A percentile compares a stretch with the other conserved stretches of the same genome.
Conservation (phyloP, 1,140 invertebrate genomes). For the Steinernema feltiae region DNA sequence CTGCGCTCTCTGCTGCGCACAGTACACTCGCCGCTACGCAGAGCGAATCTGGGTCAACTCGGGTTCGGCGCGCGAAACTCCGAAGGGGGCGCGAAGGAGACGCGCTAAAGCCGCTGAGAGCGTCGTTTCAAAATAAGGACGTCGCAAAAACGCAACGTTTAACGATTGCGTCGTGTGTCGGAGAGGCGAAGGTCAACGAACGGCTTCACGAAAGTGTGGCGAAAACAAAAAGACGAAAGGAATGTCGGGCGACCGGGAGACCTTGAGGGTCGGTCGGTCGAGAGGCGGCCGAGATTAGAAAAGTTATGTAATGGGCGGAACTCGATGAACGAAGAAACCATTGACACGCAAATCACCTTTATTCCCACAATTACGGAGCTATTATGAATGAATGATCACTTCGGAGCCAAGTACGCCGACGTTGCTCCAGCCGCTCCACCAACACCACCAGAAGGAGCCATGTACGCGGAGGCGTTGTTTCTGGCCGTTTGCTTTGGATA, state of each 20-base stretch:
- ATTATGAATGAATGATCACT: too few species aligned
- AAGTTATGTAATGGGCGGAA: too few species aligned
- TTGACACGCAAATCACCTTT: too few species aligned
- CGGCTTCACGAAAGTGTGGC: conserved; percentile 13
- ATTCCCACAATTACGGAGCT: too few species aligned
- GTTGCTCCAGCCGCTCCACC: too few species aligned
- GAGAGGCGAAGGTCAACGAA: conserved; percentile 6
- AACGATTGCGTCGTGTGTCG: neutral
- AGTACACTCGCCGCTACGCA: too few species aligned
- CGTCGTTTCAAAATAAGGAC: conserved; percentile 4
- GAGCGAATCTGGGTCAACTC: neutral
- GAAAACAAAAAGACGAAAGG: conserved; percentile 14
- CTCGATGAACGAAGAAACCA: neutral
- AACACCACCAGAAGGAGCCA: too few species aligned
- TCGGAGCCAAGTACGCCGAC: too few species aligned
- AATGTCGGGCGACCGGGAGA: neutral
- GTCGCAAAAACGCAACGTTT: conserved; percentile 8
- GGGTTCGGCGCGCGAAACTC: neutral
- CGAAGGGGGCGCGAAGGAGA: neutral
- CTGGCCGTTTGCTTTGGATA: too few species aligned
- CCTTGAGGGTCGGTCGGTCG: neutral
- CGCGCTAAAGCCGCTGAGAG: too few species aligned
- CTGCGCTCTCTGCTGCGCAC: too few species aligned
- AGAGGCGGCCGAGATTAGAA: neutral
- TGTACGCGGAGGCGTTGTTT: too few species aligned